phyloP scores from a whole-genome alignment of 2,888 invertebrate species.

The Rotaria sp. region DNA sequence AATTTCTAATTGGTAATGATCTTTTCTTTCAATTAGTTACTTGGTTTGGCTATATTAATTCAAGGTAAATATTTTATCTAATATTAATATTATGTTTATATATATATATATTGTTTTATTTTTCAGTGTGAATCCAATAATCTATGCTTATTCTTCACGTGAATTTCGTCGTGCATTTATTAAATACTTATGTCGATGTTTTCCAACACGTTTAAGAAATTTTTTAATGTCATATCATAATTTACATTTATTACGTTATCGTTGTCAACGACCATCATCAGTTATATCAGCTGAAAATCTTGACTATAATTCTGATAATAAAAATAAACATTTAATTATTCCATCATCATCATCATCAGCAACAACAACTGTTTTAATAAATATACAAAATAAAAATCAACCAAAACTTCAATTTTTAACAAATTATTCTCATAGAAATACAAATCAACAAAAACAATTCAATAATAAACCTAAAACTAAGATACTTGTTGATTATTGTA shows the following conservation, averaged over 20 bases:
- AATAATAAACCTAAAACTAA: not conserved
- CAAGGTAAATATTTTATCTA: not conserved
- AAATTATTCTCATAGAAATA: not conserved
- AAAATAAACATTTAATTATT: not conserved
- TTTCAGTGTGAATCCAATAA: not conserved
- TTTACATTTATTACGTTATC: not conserved
- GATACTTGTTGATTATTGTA: constrained; percentile 26
- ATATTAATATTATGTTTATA: too few relatives aligned
- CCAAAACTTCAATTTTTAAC: not conserved
- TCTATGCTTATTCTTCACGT: constrained; percentile 2
- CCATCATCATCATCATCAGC: not conserved
- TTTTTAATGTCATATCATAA: not conserved
- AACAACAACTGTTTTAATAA: not conserved
- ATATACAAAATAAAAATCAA: not conserved
- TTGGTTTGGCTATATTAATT: constrained; percentile 17
- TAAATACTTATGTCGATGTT: constrained; percentile 23
- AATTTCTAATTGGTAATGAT: constrained; percentile 15
- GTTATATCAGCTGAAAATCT: not conserved
- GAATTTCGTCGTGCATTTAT: constrained; percentile 25
- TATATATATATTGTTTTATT: too few relatives aligned
- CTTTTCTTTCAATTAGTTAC: constrained; percentile 9
- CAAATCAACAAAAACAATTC: not conserved
- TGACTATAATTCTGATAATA: not conserved
- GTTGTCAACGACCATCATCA: not conserved
- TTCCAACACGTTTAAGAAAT: not conserved